Evolutionary conservation across 1,140 invertebrate species (phyloP).

Genomic region (Hylyphantes graminicola): DNA sequence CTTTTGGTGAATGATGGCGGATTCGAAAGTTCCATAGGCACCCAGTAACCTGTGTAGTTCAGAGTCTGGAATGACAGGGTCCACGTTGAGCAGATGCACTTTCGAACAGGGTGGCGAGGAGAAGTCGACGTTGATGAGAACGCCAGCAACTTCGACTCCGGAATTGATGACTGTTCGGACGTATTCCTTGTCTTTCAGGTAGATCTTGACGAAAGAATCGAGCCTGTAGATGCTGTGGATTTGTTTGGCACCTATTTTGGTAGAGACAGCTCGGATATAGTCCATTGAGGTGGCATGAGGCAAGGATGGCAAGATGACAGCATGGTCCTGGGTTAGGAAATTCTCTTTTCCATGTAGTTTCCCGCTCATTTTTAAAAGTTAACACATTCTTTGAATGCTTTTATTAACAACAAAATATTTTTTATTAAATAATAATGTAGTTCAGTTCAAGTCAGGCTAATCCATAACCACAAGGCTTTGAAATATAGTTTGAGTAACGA

Average conservation of each 20-base stretch:
- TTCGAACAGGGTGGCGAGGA: background rate
- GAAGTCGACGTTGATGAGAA: background rate
- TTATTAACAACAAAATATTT: no score
- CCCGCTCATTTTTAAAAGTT: background rate
- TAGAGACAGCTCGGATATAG: background rate
- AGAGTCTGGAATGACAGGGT: background rate
- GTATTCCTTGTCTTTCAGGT: slow-evolving; percentile 1
- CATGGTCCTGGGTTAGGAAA: background rate
- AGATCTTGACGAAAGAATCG: background rate
- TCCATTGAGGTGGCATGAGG: background rate
- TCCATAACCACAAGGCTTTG: no score
- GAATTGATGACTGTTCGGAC: background rate
- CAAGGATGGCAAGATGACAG: background rate
- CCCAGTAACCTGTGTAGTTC: background rate
- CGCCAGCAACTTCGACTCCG: background rate
- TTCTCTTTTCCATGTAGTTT: background rate
- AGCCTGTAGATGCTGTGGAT: background rate
- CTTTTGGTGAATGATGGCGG: background rate
- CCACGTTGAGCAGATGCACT: background rate
- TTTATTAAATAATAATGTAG: no score
- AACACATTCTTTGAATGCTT: no score
- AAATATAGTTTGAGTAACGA: no score
- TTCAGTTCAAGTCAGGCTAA: no score
- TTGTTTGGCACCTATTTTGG: background rate
- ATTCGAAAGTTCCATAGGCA: slow-evolving; percentile 3